phyloP scores from a whole-genome alignment of 2,888 invertebrate species.

The Phlogophora meticulosa region DNA sequence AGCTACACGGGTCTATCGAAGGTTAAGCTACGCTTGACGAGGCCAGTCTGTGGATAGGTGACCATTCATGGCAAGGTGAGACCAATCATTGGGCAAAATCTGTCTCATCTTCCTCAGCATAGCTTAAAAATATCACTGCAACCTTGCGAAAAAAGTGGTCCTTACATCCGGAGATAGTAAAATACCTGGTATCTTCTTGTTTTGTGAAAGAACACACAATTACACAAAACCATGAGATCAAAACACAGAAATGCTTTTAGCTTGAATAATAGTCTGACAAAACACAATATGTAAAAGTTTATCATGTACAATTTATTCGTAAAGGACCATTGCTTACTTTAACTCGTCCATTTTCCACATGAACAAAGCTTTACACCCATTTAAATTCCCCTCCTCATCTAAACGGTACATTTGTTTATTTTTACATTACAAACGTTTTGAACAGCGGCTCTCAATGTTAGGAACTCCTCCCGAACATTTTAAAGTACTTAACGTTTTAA shows the following conservation, averaged over 20 bases:
- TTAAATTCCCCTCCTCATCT: constrained; percentile 59
- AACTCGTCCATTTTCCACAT: constrained; percentile 45
- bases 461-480: not conserved
- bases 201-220: too few species aligned
- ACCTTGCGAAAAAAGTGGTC: not conserved
- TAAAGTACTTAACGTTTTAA: not conserved
- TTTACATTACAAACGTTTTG: constrained; percentile 54
- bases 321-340: constrained; percentile 43
- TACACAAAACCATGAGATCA: not conserved
- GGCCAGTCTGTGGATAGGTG: too few species aligned
- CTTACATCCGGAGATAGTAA: not conserved
- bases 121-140: too few species aligned
- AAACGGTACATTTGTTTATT: constrained; percentile 59
- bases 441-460: constrained; percentile 52
- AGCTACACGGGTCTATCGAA: too few species aligned
- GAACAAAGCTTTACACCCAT: constrained; percentile 51
- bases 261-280: constrained; percentile 6
- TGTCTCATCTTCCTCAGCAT: too few species aligned
- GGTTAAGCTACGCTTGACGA: too few species aligned
- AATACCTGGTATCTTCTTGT: too few species aligned
- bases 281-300: constrained; percentile 41
- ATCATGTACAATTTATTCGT: constrained; percentile 27
- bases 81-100: too few species aligned
- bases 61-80: too few species aligned
- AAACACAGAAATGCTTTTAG: constrained; percentile 14